Evolutionary conservation across 2,113 vertebrate genomes (phyloP), one percentile per base, ranked within the genome.

Genomic region (Oreochromis tanganicae): DNA sequence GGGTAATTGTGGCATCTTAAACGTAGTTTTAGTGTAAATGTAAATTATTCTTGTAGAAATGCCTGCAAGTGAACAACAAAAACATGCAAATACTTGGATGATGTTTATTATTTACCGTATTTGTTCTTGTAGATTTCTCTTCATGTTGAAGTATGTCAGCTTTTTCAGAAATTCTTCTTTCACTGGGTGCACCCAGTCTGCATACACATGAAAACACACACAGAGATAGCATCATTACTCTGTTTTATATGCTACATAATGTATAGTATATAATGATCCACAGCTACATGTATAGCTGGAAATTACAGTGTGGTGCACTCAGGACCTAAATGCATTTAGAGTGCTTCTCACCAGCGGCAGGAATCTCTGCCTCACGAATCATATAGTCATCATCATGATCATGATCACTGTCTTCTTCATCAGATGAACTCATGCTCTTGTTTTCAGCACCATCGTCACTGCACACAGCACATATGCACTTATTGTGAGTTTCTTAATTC

Each of bases 101-200:
- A 32, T 50, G 29, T 80, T 59, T n/a, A 55, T 57, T 17, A 78
- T 80, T 87, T 94, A 94, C 95, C 94, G 81, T 83, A 97, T 97
- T 90, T 97, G 96, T 84, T 92, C 96, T 88, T 96, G 89, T 19
- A 97, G 93, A 91, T 97, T 97, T 87, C 94, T 96, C 88, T 96
- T 97, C 88, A 97, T 85, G 91, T 96, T 96, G 48, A 94, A 91
- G 14, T 89, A 95, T 7, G 96, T 96, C 86, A 97, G 92, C 84
- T 97, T 97, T 93, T 96, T 97, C 88, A 97, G 83, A 92, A 97
- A 97, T 89, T 95, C 96, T 2, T 43, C 29, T 89, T 96, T 96
- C 14, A 97, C 96, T 2, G 96, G 96, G 9, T 1, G 1, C 29
- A 97, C 95, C 96, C 96, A 97, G 6, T 95, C 96, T 97, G 50